A percentile compares a stretch with the other conserved stretches of the same genome.
phyloP scores from a whole-genome alignment of 1,140 invertebrate genomes.

The Bombus ignitus region DNA sequence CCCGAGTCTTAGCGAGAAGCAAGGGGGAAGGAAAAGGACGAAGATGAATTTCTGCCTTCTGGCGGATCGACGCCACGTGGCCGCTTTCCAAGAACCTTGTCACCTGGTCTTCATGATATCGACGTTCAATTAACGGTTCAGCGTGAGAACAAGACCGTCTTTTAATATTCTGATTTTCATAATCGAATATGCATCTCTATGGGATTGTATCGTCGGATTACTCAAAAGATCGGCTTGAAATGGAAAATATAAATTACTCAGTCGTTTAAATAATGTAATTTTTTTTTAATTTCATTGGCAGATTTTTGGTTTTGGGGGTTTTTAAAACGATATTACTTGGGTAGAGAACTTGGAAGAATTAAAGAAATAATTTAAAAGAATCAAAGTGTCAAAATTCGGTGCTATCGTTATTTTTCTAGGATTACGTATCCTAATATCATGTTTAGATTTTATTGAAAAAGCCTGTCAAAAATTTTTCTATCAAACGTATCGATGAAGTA shows the following conservation, averaged over 20 bases:
- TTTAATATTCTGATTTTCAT: no score
- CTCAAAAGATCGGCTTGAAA: background rate
- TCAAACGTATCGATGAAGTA: background rate
- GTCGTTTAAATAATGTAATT: no score
- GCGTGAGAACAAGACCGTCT: background rate
- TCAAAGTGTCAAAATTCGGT: no score
- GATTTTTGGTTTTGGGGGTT: no score
- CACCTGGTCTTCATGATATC: slow-evolving; percentile 17
- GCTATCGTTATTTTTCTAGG: no score
- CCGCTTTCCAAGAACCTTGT: slow-evolving; percentile 1
- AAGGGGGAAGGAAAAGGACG: background rate
- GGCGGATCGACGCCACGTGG: background rate
- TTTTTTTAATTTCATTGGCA: no score
- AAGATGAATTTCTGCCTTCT: background rate
- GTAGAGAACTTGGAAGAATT: no score
- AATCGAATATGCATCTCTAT: background rate
- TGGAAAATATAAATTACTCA: no score
- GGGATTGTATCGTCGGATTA: background rate
- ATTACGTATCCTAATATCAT: no score
- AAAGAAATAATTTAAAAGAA: no score
- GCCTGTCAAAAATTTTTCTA: background rate
- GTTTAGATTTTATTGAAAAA: background rate
- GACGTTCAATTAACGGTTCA: background rate
- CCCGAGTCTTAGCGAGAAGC: background rate
- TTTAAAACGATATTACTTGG: no score